phyloP scores from a whole-genome alignment of 1,140 invertebrate genomes.

The Trichogramma pretiosum region DNA sequence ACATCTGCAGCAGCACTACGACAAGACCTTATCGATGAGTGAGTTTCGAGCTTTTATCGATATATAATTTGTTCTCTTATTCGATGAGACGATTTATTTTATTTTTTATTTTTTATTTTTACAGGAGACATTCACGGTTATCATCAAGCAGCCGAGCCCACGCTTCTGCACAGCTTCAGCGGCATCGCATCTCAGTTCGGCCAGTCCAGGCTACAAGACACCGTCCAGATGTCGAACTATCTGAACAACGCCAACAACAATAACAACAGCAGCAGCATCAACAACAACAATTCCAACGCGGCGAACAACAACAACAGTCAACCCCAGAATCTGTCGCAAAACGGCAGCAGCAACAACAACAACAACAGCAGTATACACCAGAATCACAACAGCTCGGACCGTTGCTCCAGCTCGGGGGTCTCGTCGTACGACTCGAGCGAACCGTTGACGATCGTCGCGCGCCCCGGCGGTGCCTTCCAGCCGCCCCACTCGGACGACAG shows the following conservation, averaged over 20 bases:
- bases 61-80: background rate
- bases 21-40: slow-evolving; percentile 55
- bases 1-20: slow-evolving; percentile 78
- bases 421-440: slow-evolving; percentile 35
- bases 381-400: slow-evolving; percentile 33
- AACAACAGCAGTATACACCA: background rate
- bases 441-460: slow-evolving; percentile 13
- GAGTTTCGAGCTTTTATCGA: slow-evolving; percentile 23
- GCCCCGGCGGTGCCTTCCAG: slow-evolving; percentile 28
- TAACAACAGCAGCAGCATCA: background rate
- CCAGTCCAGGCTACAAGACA: too few relatives aligned
- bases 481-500: slow-evolving; percentile 37
- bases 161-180: slow-evolving; percentile 36
- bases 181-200: slow-evolving; percentile 27
- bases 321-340: background rate
- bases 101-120: slow-evolving; percentile 15
- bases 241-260: background rate
- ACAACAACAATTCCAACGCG: background rate
- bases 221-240: too few relatives aligned
- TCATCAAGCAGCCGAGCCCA: slow-evolving; percentile 42
- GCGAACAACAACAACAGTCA: background rate
- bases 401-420: slow-evolving; percentile 38
- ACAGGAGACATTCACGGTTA: slow-evolving; percentile 48
- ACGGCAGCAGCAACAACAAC: slow-evolving; percentile 3
- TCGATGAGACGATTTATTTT: too few relatives aligned